Evolutionary conservation across 1,140 invertebrate genomes (phyloP), one percentile per base, ranked within the genome.

Genomic region (Drosophila repleta): DNA sequence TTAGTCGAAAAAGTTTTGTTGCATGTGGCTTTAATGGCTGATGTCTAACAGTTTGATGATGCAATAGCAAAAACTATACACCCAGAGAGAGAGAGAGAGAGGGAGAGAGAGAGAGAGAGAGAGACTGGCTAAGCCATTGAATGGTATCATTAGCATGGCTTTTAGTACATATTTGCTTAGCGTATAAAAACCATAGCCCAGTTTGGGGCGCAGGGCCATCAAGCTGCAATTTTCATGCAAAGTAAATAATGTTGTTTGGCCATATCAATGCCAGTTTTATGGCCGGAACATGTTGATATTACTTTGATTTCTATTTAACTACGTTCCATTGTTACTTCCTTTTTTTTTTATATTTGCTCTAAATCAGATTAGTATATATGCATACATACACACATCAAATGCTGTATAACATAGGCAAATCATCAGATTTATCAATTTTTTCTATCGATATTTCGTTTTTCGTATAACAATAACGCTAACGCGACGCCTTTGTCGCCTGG

Each of bases 1-100:
- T 74, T 74, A 74, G 60, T 74, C n/a, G 37, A 18, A 20, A 74
- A 58, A 32, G n/a, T 69, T 64, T 66, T 57, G 37, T 66, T 66
- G 68, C 68, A 71, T 71, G 26, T 55, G 26, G 48, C 18, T 46
- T 52, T 71, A 65, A 61, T 68, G 37, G 56, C 32, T 35, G 32
- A 13, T 61, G 37, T 68, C 46, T 61, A 45, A 60, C 62, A 66
- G 64, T 65, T 21, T 51, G 68, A 71, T 71, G 68, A 71, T 71
- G 68, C 68, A 71, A 71, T 66, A 71, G 35, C 62, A 56, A 37
- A 56, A 26, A n/a, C 21, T 35, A 37, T 39, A 32, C 37, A 37
- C 10, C 52, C 45, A 60, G n/a, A n/a, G n/a, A n/a, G n/a, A n/a
- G n/a, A n/a, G n/a, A n/a, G n/a, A n/a, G n/a, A n/a, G n/a, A n/a